phyloP scores from a whole-genome alignment of 2,113 vertebrate species.

The Urocynchramus pylzowi region DNA sequence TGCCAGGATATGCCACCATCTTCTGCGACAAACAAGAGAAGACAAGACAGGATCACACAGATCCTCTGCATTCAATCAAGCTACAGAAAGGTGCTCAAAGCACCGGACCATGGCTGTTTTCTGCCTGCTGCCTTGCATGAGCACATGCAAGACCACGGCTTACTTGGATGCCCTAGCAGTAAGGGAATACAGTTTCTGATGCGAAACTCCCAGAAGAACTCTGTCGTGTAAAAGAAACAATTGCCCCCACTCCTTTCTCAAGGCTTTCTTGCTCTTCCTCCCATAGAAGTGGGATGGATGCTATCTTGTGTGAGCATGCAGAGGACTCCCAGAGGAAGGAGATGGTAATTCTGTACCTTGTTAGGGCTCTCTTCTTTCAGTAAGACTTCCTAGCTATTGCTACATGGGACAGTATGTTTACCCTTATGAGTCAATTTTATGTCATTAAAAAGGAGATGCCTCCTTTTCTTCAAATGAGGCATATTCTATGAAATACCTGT shows the following conservation, averaged over 20 bases:
- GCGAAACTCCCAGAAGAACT: neutral
- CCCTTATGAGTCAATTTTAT: neutral
- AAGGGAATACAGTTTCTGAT: neutral
- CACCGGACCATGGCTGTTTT: neutral
- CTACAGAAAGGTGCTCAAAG: neutral
- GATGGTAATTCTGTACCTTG: neutral
- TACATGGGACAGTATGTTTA: neutral
- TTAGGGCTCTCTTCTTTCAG: neutral
- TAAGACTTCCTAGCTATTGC: neutral
- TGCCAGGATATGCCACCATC: neutral
- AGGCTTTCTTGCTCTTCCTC: neutral
- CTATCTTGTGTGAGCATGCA: neutral
- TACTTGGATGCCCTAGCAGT: neutral
- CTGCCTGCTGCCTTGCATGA: neutral
- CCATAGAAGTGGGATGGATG: neutral
- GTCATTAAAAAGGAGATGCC: neutral
- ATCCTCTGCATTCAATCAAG: neutral
- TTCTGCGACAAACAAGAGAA: neutral
- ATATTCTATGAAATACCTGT: neutral
- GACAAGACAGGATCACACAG: neutral
- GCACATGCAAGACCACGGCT: neutral
- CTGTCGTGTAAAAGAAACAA: neutral
- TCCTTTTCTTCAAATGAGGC: neutral
- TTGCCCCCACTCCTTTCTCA: rapidly evolving
- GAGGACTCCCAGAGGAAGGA: neutral